Percentiles rank a stretch among this genome's conserved stretches.
phyloP scores from a whole-genome alignment of 2,797 vertebrate species.

The Trematomus bernacchii region DNA sequence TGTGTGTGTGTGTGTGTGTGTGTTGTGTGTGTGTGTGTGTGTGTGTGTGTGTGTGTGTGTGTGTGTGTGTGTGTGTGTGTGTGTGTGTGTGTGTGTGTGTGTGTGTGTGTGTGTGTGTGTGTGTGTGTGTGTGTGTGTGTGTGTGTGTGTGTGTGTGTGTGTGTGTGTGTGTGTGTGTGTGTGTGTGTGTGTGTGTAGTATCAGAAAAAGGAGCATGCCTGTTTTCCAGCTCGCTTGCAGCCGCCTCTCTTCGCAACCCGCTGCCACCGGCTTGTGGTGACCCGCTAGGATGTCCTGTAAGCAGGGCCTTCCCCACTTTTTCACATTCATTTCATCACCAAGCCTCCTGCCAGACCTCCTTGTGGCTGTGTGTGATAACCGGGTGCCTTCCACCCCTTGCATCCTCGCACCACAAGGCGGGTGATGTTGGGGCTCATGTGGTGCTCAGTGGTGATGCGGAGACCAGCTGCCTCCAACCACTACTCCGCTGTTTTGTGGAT shows the following conservation, averaged over 20 bases:
- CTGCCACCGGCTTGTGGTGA: conserved; percentile 61
- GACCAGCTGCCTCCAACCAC: conserved; percentile 50
- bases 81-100: background rate
- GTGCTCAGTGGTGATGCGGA: conserved; percentile 37
- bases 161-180: too few relatives aligned
- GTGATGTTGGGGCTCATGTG: conserved; percentile 46
- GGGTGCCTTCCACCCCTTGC: conserved; percentile 50
- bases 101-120: too few relatives aligned
- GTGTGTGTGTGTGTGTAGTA: conserved; percentile 20
- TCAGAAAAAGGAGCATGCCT: conserved; percentile 47
- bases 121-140: background rate
- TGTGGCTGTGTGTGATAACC: conserved; percentile 56
- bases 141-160: background rate
- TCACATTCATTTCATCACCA: conserved; percentile 57
- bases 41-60: conserved; percentile 9
- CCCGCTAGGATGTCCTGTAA: conserved; percentile 39
- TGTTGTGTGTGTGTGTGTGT: too few relatives aligned
- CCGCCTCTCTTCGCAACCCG: conserved; percentile 55
- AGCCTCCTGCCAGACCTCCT: conserved; percentile 63
- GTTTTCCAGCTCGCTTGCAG: conserved; percentile 51
- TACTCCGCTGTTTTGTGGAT: conserved; percentile 29
- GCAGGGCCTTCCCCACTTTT: conserved; percentile 42
- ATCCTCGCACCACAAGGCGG: conserved; percentile 53
- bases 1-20: background rate
- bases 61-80: too few relatives aligned